A percentile compares a stretch with the other conserved stretches of the same genome.
phyloP scores from a whole-genome alignment of 2,113 vertebrate genomes.

The Myiozetetes cayanensis region DNA sequence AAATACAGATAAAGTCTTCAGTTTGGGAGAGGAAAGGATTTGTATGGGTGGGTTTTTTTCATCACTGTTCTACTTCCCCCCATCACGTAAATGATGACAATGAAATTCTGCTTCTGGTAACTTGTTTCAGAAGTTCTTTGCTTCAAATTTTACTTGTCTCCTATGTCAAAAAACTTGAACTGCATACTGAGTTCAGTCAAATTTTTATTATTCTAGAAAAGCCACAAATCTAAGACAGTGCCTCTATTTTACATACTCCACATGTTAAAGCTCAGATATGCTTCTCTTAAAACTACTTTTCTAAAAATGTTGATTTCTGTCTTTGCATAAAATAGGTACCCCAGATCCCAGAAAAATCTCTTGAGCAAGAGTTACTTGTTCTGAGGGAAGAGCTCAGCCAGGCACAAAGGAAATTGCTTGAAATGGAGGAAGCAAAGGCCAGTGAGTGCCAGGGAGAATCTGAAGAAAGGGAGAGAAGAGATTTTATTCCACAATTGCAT shows the following conservation, averaged over 20 bases:
- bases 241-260: neutral
- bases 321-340: neutral
- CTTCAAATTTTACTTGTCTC: neutral
- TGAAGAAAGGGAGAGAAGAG: neutral
- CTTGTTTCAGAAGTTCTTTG: neutral
- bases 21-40: accelerated
- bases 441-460: neutral
- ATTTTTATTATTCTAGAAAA: neutral
- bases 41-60: neutral
- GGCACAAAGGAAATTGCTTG: neutral
- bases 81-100: neutral
- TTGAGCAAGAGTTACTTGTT: neutral
- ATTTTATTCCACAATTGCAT: neutral
- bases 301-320: neutral
- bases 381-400: constrained; percentile 9
- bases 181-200: neutral
- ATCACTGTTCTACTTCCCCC: no score
- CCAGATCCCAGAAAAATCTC: neutral
- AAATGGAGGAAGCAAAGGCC: constrained; percentile 47
- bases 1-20: neutral
- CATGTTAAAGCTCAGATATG: neutral
- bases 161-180: neutral
- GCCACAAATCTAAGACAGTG: neutral
- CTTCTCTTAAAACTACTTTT: neutral
- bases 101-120: neutral